Percentiles rank a stretch among this genome's conserved stretches.
Evolutionary conservation across 2,113 vertebrate genomes (phyloP).

Genomic region (Hiodon alosoides): DNA sequence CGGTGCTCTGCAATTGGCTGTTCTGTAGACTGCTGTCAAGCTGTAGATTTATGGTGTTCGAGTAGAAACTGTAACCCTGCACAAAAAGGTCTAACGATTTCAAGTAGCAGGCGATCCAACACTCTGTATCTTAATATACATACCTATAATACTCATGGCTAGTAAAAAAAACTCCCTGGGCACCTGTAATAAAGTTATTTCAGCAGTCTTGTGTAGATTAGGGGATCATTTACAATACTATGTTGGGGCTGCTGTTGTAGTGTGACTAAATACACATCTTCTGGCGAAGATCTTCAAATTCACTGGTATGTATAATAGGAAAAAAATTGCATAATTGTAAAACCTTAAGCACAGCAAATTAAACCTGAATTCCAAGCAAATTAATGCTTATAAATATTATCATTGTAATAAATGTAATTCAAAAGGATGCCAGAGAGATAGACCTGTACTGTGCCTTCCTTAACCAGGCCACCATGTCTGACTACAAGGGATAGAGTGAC

Average conservation of each 20-base stretch:
- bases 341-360: no score
- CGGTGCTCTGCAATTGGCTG: background rate
- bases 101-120: constrained; percentile 13
- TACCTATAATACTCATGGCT: constrained; percentile 2
- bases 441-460: background rate
- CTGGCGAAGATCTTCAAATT: background rate
- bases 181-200: background rate
- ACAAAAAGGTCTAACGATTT: constrained; percentile 11
- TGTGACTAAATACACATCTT: background rate
- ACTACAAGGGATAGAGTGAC: background rate
- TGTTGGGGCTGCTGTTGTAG: background rate
- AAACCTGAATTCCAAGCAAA: background rate
- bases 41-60: background rate
- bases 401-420: background rate
- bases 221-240: background rate
- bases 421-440: background rate
- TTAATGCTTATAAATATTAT: no score
- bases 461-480: background rate
- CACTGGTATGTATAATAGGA: background rate
- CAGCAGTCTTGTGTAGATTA: background rate
- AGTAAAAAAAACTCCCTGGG: constrained; percentile 1
- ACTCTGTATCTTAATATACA: constrained; percentile 14
- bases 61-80: background rate
- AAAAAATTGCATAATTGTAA: background rate
- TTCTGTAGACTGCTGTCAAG: background rate